These are phyloP conservation scores for Drosophila pectinifera DNA, from an alignment of 1,140 invertebrate genomes.

Conservation along the genomic window DNA sequence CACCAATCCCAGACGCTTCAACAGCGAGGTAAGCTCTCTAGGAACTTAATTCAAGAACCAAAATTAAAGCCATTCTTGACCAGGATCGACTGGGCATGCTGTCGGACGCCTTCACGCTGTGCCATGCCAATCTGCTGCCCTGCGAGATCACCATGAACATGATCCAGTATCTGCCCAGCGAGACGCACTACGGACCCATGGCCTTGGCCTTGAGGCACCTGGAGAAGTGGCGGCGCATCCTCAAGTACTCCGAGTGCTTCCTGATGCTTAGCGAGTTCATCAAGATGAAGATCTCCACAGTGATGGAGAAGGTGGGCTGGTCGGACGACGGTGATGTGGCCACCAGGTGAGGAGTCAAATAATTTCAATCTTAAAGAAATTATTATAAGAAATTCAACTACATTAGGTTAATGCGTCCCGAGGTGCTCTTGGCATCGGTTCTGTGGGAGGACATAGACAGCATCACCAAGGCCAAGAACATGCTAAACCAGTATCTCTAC, in stretches of 20 bases:
- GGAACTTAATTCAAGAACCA: neutral
- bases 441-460: slow-evolving; percentile 84
- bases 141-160: slow-evolving; percentile 89
- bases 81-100: slow-evolving; percentile 90
- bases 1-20: slow-evolving; percentile 89
- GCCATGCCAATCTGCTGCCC: slow-evolving; percentile 90
- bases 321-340: slow-evolving; percentile 89
- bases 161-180: slow-evolving; percentile 89
- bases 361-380: no score
- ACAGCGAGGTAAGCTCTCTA: slow-evolving; percentile 81
- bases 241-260: slow-evolving; percentile 89
- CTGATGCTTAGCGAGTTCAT: slow-evolving; percentile 88
- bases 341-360: slow-evolving; percentile 87
- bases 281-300: slow-evolving; percentile 87
- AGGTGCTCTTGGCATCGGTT: slow-evolving; percentile 79
- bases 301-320: slow-evolving; percentile 89
- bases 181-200: slow-evolving; percentile 91
- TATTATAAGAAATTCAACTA: neutral
- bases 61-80: rapidly evolving
- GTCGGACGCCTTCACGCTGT: slow-evolving; percentile 91
- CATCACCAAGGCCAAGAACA: slow-evolving; percentile 81
- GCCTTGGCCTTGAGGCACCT: slow-evolving; percentile 89
- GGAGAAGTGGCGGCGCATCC: slow-evolving; percentile 88
- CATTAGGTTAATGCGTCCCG: slow-evolving; percentile 73
- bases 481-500: slow-evolving; percentile 79